Conservation (phyloP, 2,888 invertebrate species). For the Phragmatobia fuliginosa region DNA sequence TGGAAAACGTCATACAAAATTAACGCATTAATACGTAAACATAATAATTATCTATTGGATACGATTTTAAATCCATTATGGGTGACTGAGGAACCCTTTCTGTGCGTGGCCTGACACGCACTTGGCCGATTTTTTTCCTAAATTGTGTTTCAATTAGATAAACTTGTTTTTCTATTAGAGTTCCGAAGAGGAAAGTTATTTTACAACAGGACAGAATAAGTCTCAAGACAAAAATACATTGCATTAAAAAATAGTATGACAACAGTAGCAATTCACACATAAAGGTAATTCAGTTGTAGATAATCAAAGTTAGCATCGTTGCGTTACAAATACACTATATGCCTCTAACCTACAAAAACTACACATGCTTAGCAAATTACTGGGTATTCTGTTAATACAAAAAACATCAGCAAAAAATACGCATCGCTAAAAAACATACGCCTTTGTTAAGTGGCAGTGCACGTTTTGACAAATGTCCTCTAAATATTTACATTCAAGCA, state of each 20-base stretch:
- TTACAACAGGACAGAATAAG: too few relatives aligned
- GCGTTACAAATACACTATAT: not conserved
- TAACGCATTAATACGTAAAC: too few relatives aligned
- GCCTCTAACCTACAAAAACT: not conserved
- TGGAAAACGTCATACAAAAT: too few relatives aligned
- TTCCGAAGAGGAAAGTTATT: too few relatives aligned
- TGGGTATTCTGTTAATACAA: not conserved
- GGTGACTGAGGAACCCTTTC: too few relatives aligned
- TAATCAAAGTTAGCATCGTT: not conserved
- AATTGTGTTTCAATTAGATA: too few relatives aligned
- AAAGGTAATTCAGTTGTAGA: not conserved
- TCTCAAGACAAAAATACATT: too few relatives aligned
- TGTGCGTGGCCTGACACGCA: too few relatives aligned
- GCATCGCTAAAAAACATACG: slow-evolving; percentile 24
- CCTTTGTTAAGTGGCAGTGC: slow-evolving; percentile 32
- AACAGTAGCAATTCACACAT: not conserved
- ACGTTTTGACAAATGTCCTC: slow-evolving; percentile 38
- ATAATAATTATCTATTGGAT: too few relatives aligned
- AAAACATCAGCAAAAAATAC: slow-evolving; percentile 22
- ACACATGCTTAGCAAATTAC: not conserved
- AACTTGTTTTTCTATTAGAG: too few relatives aligned
- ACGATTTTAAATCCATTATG: too few relatives aligned
- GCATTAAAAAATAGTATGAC: not conserved
- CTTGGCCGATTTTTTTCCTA: too few relatives aligned
- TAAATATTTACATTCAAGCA: slow-evolving; percentile 25